Conservation (phyloP, 1,140 invertebrate genomes). For the Centruroides vittatus region DNA sequence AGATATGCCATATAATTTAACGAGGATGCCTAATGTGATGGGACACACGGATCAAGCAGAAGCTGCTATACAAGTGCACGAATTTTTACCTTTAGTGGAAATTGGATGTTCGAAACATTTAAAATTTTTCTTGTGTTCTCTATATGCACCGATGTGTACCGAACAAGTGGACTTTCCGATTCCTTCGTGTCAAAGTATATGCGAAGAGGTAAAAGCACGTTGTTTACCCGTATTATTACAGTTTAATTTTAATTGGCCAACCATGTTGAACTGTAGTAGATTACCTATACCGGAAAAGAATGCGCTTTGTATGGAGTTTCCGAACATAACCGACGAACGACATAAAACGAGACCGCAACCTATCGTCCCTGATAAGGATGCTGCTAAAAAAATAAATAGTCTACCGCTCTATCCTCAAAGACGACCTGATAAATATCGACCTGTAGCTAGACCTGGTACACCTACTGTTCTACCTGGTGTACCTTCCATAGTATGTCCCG, state of each 20-base stretch:
- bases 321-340: conserved; percentile 22
- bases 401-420: background rate
- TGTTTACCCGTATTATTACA: conserved; percentile 74
- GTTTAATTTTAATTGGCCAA: conserved; percentile 84
- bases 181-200: conserved; percentile 78
- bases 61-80: conserved; percentile 65
- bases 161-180: conserved; percentile 82
- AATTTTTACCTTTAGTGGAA: conserved; percentile 81
- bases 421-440: background rate
- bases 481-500: background rate
- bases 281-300: conserved; percentile 76
- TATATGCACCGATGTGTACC: conserved; percentile 94
- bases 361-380: background rate
- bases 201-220: conserved; percentile 63
- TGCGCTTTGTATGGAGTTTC: conserved; percentile 88
- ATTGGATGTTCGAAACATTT: conserved; percentile 83
- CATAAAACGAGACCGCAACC: background rate
- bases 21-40: conserved; percentile 84
- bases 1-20: conserved; percentile 84
- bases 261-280: conserved; percentile 71
- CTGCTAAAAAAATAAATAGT: background rate
- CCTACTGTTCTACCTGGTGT: background rate
- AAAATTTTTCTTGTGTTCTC: conserved; percentile 82
- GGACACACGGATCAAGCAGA: conserved; percentile 69
- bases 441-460: background rate